Base-by-base conservation (phyloP, 2,797 vertebrate genomes). In the Megaceryle alcyon region DNA sequence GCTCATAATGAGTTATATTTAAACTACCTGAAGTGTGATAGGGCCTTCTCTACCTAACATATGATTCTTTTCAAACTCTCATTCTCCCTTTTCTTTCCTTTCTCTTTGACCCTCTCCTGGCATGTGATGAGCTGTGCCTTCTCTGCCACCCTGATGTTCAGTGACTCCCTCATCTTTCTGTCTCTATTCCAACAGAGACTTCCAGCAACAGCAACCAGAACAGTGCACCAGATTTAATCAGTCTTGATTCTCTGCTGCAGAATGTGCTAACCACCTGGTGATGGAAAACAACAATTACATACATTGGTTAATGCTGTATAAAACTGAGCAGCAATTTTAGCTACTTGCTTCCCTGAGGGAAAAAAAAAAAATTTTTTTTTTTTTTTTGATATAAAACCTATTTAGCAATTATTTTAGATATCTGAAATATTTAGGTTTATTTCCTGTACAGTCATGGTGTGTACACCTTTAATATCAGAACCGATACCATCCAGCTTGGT, bases 391-490 rank as follows among this genome's bases (percentile, higher is more conserved):
- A n/a, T 31, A 85, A 89, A 59, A 7, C n/a, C 43, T 77, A 21
- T 60, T 75, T 69, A 80, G 21, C 22, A 65, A 85, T 49, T 79
- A 10, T 81, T 68, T 79, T 64, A 83, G 43, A 31, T 25, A 82
- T 43, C 35, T 41, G 59, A 66, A 91, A 78, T 90, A 95, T 90
- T 86, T 71, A 39, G 14, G 7, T 78, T 90, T 64, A 43, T 92
- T 93, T 92, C n/a, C 84, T 35, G 18, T 81, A 20, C 23, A 86
- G 46, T 86, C 28, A 8, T 41, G 64, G 33, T 77, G 60, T 82
- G 51, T 95, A 85, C 61, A 86, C 57, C 92, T 96, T 95, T 92
- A 95, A 95, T n/a, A 82, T 93, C 69, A 88, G 89, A 80, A 86
- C 86, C 79, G 85, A 66, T 90, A 83, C n/a, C 60, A 91, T 88